phyloP scores from a whole-genome alignment of 1,140 invertebrate genomes.

The Drosophila setifemur region DNA sequence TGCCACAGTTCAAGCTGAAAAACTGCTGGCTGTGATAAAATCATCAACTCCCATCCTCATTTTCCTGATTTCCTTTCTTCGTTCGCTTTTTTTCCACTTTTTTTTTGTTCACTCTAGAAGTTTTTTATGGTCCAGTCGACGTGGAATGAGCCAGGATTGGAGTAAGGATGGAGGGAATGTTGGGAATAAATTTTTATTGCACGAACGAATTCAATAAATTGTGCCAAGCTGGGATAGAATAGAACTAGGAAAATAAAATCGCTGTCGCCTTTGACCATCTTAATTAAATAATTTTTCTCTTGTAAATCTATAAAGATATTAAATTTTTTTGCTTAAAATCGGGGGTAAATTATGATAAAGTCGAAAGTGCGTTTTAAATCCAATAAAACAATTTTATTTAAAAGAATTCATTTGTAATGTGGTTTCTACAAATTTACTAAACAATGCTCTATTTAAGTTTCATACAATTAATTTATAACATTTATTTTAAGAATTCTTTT shows the following conservation, averaged over 20 bases:
- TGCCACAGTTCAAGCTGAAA: conserved; percentile 64
- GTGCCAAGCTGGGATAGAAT: neutral
- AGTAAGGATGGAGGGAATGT: neutral
- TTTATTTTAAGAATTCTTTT: no score
- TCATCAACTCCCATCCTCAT: conserved; percentile 56
- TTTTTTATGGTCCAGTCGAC: conserved; percentile 27
- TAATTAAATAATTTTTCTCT: conserved; percentile 53
- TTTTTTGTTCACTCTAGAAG: conserved; percentile 2
- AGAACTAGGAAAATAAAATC: conserved; percentile 9
- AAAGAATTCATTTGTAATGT: no score
- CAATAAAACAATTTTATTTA: neutral
- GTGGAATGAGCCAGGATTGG: neutral
- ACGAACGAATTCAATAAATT: conserved; percentile 64
- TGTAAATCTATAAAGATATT: neutral
- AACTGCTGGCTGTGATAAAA: conserved; percentile 69
- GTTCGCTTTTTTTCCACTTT: neutral
- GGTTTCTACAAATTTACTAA: no score
- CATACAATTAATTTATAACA: no score
- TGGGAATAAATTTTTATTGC: conserved; percentile 68
- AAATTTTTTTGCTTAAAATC: neutral
- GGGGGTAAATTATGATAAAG: no score
- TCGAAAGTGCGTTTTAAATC: no score
- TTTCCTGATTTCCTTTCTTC: conserved; percentile 12
- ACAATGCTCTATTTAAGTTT: no score
- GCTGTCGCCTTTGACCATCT: conserved; percentile 15